A percentile compares a stretch with the other conserved stretches of the same genome.
These are phyloP conservation scores for Edolisoma coerulescens DNA, from an alignment of 2,113 vertebrate genomes.

Conservation along the genomic window DNA sequence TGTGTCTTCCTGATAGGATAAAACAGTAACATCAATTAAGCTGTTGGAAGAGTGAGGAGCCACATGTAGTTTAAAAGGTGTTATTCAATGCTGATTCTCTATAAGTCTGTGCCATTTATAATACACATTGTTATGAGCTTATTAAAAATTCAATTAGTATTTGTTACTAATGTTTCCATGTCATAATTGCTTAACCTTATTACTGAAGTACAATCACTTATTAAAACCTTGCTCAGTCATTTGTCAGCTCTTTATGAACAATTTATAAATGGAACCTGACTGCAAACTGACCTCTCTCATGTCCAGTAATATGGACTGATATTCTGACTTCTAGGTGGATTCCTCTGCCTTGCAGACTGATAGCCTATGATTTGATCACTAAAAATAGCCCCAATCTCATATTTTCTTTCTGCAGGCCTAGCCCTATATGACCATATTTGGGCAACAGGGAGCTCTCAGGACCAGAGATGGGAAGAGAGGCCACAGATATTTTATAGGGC, in stretches of 20 bases:
- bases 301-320: accelerated
- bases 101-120: background rate
- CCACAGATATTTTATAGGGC: background rate
- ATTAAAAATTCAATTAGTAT: slow-evolving; percentile 7
- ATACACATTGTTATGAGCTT: background rate
- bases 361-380: background rate
- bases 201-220: background rate
- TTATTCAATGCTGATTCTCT: background rate
- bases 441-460: background rate
- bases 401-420: background rate
- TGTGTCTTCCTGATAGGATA: background rate
- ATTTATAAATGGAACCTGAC: background rate
- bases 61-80: background rate
- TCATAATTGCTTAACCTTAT: background rate
- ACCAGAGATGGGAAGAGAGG: background rate
- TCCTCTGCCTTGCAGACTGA: background rate
- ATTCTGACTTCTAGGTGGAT: background rate
- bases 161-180: background rate
- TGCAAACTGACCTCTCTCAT: background rate
- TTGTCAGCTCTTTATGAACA: background rate
- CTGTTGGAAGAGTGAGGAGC: background rate
- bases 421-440: accelerated
- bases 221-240: background rate
- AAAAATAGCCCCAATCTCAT: background rate
- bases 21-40: background rate